A percentile compares a stretch with the other conserved stretches of the same genome.
These are phyloP conservation scores for Machaerirhynchus nigripectus DNA, from an alignment of 2,113 vertebrate genomes.

Conservation along the genomic window DNA sequence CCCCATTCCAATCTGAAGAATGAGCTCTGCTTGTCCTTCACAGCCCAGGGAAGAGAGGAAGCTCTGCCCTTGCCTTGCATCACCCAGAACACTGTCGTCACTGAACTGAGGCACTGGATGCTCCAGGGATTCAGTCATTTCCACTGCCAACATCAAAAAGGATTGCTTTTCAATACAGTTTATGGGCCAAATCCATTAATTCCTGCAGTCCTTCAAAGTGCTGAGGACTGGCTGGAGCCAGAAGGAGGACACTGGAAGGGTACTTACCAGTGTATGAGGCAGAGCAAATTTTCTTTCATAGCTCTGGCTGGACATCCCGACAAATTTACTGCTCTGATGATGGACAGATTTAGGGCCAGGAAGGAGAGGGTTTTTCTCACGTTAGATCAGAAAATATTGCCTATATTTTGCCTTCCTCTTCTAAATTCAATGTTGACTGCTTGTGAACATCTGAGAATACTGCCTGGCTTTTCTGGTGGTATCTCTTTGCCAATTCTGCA, in stretches of 20 bases:
- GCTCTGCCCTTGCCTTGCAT: background rate
- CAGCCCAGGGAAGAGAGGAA: background rate
- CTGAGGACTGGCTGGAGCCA: background rate
- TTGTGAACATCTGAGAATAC: background rate
- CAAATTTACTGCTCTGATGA: background rate
- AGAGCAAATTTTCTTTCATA: background rate
- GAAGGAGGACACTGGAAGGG: background rate
- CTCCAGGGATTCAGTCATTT: background rate
- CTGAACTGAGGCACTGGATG: background rate
- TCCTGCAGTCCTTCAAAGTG: background rate
- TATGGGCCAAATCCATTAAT: constrained; percentile 10
- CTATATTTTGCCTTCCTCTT: background rate
- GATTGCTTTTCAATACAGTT: background rate
- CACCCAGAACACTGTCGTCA: background rate
- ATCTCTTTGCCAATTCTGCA: background rate
- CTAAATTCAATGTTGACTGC: background rate
- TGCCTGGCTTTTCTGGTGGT: background rate
- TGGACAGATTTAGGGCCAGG: background rate
- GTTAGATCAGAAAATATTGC: background rate
- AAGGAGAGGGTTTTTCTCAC: background rate
- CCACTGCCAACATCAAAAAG: background rate
- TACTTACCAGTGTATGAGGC: background rate
- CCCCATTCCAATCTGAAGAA: background rate
- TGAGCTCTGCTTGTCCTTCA: background rate
- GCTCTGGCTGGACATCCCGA: background rate